Percentiles rank a stretch among this genome's conserved stretches.
These are phyloP conservation scores for Standfussiana lucernea DNA, from an alignment of 2,888 invertebrate genomes.

Conservation along the genomic window DNA sequence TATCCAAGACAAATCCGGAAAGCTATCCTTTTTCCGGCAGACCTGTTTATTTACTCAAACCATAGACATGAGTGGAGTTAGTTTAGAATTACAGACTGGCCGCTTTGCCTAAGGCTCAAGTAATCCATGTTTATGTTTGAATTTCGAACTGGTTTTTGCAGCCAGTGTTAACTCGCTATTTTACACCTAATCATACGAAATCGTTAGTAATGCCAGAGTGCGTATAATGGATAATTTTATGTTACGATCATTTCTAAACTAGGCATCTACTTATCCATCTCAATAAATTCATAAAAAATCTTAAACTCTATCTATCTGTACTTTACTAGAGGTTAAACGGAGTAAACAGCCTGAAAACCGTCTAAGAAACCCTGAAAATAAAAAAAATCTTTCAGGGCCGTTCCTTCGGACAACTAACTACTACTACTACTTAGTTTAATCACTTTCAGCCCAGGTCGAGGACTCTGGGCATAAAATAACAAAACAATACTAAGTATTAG, in stretches of 20 bases:
- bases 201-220: slow-evolving; percentile 36
- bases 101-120: slow-evolving; percentile 50
- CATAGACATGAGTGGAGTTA: slow-evolving; percentile 34
- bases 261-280: neutral
- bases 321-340: neutral
- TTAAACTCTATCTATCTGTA: neutral
- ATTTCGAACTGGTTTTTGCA: slow-evolving; percentile 46
- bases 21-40: slow-evolving; percentile 30
- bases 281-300: neutral
- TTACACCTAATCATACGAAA: slow-evolving; percentile 47
- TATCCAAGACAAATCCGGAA: slow-evolving; percentile 12
- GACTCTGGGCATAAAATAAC: too few relatives aligned
- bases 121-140: slow-evolving; percentile 52
- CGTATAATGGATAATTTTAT: slow-evolving; percentile 45
- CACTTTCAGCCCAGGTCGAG: too few relatives aligned
- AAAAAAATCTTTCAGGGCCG: too few relatives aligned
- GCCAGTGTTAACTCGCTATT: slow-evolving; percentile 33
- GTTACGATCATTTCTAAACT: slow-evolving; percentile 3
- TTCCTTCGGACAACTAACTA: too few relatives aligned
- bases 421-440: too few relatives aligned
- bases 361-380: too few relatives aligned
- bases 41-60: slow-evolving; percentile 30
- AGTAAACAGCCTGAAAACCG: neutral
- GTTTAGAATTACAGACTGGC: slow-evolving; percentile 39
- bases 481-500: too few relatives aligned